A percentile compares a stretch with the other conserved stretches of the same genome.
Conservation (phyloP, 2,797 vertebrate genomes). For the Coreius guichenoti region DNA sequence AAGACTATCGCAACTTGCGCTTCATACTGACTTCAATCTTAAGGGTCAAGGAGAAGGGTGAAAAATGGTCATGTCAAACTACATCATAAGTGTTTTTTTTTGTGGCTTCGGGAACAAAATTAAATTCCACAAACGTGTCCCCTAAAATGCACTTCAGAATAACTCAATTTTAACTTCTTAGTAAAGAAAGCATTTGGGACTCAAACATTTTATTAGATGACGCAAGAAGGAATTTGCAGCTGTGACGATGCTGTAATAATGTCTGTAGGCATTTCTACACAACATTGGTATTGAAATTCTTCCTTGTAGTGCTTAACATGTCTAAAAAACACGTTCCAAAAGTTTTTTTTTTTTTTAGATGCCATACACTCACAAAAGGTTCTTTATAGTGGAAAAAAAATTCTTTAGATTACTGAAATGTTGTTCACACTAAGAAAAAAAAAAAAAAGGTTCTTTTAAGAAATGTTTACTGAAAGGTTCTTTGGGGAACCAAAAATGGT, state of each 20-base stretch:
- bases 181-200: background rate
- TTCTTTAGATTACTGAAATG: too few species aligned
- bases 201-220: conserved; percentile 3
- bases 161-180: background rate
- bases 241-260: background rate
- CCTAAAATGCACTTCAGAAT: background rate
- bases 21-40: background rate
- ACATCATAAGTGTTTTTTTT: background rate
- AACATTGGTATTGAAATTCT: background rate
- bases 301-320: background rate
- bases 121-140: background rate
- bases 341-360: too few species aligned
- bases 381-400: too few species aligned
- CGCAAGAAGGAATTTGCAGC: background rate
- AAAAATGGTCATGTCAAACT: background rate
- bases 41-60: background rate
- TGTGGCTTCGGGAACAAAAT: background rate
- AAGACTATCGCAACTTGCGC: background rate
- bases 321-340: too few species aligned
- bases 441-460: too few species aligned
- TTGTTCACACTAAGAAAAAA: too few species aligned
- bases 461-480: too few species aligned
- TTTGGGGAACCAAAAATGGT: too few species aligned
- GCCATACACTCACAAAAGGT: too few species aligned
- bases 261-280: conserved; percentile 2